phyloP scores from a whole-genome alignment of 2,113 vertebrate genomes.

The Athene noctua region DNA sequence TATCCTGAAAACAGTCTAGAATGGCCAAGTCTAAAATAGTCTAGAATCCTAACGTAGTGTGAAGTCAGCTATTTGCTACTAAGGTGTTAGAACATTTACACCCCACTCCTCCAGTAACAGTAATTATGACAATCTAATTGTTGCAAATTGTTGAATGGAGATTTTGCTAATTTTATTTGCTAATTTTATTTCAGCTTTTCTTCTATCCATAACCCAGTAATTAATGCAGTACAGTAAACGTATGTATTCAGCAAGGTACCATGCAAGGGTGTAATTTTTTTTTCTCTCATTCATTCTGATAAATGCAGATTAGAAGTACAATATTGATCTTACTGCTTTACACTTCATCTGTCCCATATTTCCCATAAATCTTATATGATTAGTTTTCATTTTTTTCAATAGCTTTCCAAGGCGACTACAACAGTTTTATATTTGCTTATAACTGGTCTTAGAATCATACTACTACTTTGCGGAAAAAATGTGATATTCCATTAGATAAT shows the following conservation, averaged over 20 bases:
- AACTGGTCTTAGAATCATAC: neutral
- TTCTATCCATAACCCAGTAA: neutral
- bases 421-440: neutral
- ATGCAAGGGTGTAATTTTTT: neutral
- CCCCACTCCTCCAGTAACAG: too few relatives aligned
- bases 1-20: neutral
- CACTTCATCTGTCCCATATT: neutral
- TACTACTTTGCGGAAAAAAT: neutral
- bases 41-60: neutral
- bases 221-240: neutral
- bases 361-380: neutral
- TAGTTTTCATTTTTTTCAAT: neutral
- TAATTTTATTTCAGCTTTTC: neutral
- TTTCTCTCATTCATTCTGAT: neutral
- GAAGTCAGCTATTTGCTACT: neutral
- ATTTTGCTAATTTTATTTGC: neutral
- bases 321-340: neutral
- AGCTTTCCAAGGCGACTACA: neutral
- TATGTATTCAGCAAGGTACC: neutral
- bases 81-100: neutral
- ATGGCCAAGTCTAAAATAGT: neutral
- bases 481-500: neutral
- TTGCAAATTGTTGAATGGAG: neutral
- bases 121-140: neutral
- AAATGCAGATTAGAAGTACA: neutral